phyloP scores from a whole-genome alignment of 2,113 vertebrate genomes.

The Lagopus muta region DNA sequence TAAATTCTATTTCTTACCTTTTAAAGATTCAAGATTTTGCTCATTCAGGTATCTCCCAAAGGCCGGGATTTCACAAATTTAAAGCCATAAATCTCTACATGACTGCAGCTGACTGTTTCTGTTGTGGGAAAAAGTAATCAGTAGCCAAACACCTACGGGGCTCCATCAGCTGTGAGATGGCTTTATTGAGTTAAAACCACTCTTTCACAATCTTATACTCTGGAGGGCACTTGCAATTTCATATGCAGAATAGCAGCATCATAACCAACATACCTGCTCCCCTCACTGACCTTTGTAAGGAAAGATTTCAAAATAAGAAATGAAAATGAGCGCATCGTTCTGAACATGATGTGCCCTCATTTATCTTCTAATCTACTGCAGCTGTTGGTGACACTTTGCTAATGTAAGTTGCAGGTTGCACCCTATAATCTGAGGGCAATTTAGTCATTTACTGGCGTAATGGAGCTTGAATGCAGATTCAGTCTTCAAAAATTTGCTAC shows the following conservation, averaged over 20 bases:
- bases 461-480: conserved; percentile 12
- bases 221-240: not conserved
- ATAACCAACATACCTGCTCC: not conserved
- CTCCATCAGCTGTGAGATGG: not conserved
- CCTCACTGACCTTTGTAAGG: not conserved
- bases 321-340: fast-evolving
- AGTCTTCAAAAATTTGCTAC: not conserved
- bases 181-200: not conserved
- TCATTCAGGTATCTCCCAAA: not conserved
- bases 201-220: not conserved
- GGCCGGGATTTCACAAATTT: not conserved
- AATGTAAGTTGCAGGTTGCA: not conserved
- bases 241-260: not conserved
- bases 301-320: not conserved
- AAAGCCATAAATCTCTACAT: not conserved
- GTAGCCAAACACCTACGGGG: not conserved
- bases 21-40: not conserved
- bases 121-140: not conserved
- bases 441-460: conserved; percentile 13
- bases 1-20: not conserved
- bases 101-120: not conserved
- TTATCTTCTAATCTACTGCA: not conserved
- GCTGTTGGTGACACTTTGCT: not conserved
- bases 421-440: not conserved
- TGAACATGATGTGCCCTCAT: not conserved